Base-by-base conservation (phyloP, 1,140 invertebrate species). In the Drosophila repletoides region DNA sequence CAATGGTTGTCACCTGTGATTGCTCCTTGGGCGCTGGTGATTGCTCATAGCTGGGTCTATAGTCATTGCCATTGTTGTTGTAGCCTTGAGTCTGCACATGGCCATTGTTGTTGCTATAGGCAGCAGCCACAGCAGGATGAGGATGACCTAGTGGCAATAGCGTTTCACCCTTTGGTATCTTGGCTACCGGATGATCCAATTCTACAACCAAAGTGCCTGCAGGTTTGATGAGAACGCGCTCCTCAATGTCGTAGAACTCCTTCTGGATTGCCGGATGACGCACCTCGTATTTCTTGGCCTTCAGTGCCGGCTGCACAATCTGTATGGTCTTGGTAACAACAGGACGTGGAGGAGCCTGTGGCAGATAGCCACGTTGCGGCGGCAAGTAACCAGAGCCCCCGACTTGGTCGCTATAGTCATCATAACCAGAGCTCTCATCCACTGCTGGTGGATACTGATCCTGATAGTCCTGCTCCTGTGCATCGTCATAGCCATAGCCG, bases 221-320 rank as follows among this genome's bases (percentile, higher is more conserved):
- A 1, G 93, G 93, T n/a, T 93, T 91, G 14, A 94, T 91, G 3
- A 93, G 91, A 5, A 93, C 91, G 17, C 92, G 91, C 75, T 94
- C 92, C 76, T 94, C 93, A 53, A 94, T 93, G 67, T 94, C 93
- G 76, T 93, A 94, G 87, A 94, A 94, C 75, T 94, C 92, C 79
- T 94, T 93, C 59, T 93, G 92, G 46, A 94, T 93, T 21, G 93
- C 93, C 60, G 93, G 93, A 38, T 93, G 91, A 56, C 93, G 92
- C 0, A 94, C 91, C 90, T 93, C 87, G 69, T 88, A 90, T 22
- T 88, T 79, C 48, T 88, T 90, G 15, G 89, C 88, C 70, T 90
- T 90, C 24, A 90, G 52, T 0, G 88, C 88, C 0, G 86, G 88
- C 55, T 90, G 88, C 3, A 73, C 88, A 43, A 90, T 88, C 56